Evolutionary conservation across 2,888 invertebrate genomes (phyloP).

Genomic region (Platycnemis pennipes): DNA sequence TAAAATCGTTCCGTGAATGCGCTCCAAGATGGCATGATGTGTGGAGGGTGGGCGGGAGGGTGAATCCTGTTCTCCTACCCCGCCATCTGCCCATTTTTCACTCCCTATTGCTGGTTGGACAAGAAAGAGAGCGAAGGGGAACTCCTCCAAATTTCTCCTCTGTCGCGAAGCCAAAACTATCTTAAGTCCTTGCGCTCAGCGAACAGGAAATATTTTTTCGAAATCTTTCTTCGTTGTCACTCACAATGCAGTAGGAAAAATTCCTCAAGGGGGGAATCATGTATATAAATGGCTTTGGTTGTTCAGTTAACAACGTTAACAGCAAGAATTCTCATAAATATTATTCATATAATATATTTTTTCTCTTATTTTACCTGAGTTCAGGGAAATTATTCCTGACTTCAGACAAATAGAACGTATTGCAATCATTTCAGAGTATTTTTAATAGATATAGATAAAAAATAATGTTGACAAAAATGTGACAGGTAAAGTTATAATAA

Average conservation of each 20-base stretch:
- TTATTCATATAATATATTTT: not conserved
- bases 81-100: not conserved
- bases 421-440: too few species aligned
- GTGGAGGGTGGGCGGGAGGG: not conserved
- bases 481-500: too few species aligned
- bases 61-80: not conserved
- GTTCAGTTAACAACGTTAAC: not conserved
- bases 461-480: too few species aligned
- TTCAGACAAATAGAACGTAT: too few species aligned
- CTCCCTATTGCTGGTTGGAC: not conserved
- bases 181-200: not conserved
- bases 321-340: not conserved
- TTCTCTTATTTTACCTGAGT: not conserved
- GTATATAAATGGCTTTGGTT: not conserved
- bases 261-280: not conserved
- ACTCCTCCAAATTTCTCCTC: not conserved
- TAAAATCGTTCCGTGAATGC: conserved; percentile 13
- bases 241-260: not conserved
- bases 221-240: conserved; percentile 9
- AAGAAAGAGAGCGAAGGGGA: not conserved
- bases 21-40: not conserved
- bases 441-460: too few species aligned
- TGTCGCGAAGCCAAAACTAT: not conserved
- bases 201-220: not conserved
- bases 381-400: too few species aligned